Evolutionary conservation across 2,797 vertebrate genomes (phyloP).

Genomic region (Centropyge bicolor): DNA sequence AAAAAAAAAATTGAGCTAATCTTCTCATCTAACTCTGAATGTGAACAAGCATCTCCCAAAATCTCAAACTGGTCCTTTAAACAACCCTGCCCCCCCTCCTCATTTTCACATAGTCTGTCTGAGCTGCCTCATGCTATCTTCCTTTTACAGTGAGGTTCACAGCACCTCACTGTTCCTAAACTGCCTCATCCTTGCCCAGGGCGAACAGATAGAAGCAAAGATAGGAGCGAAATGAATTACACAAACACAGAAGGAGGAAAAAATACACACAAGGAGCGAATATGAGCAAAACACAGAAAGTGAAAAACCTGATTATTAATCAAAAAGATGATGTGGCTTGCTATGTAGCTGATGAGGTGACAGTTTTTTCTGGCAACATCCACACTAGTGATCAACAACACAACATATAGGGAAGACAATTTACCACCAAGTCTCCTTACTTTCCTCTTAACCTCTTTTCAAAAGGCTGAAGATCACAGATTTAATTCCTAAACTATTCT

Average conservation of each 20-base stretch:
- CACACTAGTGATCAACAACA: neutral
- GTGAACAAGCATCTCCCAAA: neutral
- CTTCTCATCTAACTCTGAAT: too few relatives aligned
- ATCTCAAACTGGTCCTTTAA: slow-evolving; percentile 43
- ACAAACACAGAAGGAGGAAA: slow-evolving; percentile 2
- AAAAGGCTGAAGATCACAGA: neutral
- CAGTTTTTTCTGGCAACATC: neutral
- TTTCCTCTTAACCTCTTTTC: neutral
- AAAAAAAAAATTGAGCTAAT: too few relatives aligned
- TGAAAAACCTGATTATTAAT: neutral
- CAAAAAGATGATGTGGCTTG: neutral
- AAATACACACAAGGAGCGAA: neutral
- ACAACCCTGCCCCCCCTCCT: neutral
- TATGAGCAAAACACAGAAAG: neutral
- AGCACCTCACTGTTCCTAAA: slow-evolving; percentile 30
- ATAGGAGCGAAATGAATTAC: slow-evolving; percentile 21
- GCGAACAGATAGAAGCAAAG: slow-evolving; percentile 14
- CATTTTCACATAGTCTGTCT: slow-evolving; percentile 17
- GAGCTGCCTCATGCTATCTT: slow-evolving; percentile 46
- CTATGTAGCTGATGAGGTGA: too few relatives aligned
- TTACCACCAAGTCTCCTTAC: neutral
- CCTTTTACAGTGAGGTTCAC: slow-evolving; percentile 77
- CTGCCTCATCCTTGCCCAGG: slow-evolving; percentile 44
- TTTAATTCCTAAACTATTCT: neutral
- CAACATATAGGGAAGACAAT: neutral